phyloP scores from a whole-genome alignment of 1,140 invertebrate species.

The Heliconius hermathena region DNA sequence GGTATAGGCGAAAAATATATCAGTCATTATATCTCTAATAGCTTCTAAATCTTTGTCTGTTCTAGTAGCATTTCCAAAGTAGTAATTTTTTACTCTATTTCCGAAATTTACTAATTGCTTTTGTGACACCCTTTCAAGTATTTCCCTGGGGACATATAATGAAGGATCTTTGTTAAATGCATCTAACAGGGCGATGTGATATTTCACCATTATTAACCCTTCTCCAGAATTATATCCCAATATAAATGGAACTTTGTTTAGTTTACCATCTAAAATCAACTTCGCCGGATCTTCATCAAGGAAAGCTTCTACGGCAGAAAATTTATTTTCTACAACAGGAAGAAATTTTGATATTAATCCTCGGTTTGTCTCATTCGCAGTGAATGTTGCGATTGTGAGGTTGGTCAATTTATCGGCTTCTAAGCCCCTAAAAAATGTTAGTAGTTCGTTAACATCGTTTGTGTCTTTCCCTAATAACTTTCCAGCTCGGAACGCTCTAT shows the following conservation, averaged over 20 bases:
- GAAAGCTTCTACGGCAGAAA: constrained; percentile 57
- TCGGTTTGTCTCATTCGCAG: constrained; percentile 51
- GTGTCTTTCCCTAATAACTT: constrained; percentile 72
- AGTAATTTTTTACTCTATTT: constrained; percentile 69
- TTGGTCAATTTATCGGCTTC: constrained; percentile 45
- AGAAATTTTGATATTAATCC: constrained; percentile 68
- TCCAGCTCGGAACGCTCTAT: constrained; percentile 67
- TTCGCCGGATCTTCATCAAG: constrained; percentile 57
- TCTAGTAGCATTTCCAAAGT: constrained; percentile 71
- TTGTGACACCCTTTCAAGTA: constrained; percentile 40
- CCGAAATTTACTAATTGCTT: constrained; percentile 56
- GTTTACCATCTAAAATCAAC: constrained; percentile 65
- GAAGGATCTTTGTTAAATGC: constrained; percentile 55
- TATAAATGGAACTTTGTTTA: constrained; percentile 82
- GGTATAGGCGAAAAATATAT: constrained; percentile 70
- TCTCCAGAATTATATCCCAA: constrained; percentile 83
- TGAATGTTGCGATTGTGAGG: constrained; percentile 49
- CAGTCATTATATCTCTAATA: constrained; percentile 65
- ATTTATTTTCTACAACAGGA: constrained; percentile 68
- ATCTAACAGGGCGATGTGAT: constrained; percentile 47
- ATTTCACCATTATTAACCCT: constrained; percentile 73
- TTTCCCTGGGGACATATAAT: constrained; percentile 57
- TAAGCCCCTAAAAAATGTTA: constrained; percentile 74
- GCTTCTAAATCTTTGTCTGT: constrained; percentile 51
- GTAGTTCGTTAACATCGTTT: constrained; percentile 64